phyloP scores from a whole-genome alignment of 2,113 vertebrate genomes.

The Indicator maculatus region DNA sequence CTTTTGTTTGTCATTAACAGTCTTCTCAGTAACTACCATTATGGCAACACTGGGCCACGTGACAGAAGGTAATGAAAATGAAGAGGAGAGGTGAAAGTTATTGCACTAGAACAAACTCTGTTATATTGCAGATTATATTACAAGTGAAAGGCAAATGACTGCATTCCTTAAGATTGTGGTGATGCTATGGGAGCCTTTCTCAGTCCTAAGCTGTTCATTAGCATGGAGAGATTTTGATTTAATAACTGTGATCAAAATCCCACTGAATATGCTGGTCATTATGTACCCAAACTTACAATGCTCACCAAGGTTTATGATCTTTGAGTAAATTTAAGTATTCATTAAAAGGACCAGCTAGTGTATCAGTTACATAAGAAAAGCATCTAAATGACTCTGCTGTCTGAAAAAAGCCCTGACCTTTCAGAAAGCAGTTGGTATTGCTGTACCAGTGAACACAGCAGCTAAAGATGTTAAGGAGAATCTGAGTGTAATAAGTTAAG shows the following conservation, averaged over 20 bases:
- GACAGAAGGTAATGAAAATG: constrained; percentile 51
- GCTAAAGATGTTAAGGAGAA: constrained; percentile 13
- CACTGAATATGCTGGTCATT: constrained; percentile 41
- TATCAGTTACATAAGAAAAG: constrained; percentile 46
- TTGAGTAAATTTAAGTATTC: constrained; percentile 61
- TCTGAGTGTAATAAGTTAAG: constrained; percentile 11
- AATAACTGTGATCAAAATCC: constrained; percentile 60
- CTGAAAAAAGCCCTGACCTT: constrained; percentile 60
- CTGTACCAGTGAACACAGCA: constrained; percentile 50
- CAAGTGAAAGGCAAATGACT: constrained; percentile 46
- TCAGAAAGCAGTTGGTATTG: constrained; percentile 24
- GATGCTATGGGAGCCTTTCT: constrained; percentile 1
- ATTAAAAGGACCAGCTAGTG: constrained; percentile 38
- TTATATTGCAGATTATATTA: constrained; percentile 60
- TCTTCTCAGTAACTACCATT: constrained; percentile 23
- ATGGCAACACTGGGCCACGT: background rate
- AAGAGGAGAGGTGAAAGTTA: constrained; percentile 51
- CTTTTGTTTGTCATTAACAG: constrained; percentile 55
- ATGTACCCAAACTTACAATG: constrained; percentile 45
- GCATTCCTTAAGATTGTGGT: background rate
- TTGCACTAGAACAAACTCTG: constrained; percentile 63
- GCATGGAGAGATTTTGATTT: constrained; percentile 57
- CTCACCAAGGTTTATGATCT: constrained; percentile 61
- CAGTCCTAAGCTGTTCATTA: constrained; percentile 30
- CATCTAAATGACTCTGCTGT: constrained; percentile 46